Base-by-base conservation (phyloP, 2,797 vertebrate species). In the Pogoniulus pusillus region DNA sequence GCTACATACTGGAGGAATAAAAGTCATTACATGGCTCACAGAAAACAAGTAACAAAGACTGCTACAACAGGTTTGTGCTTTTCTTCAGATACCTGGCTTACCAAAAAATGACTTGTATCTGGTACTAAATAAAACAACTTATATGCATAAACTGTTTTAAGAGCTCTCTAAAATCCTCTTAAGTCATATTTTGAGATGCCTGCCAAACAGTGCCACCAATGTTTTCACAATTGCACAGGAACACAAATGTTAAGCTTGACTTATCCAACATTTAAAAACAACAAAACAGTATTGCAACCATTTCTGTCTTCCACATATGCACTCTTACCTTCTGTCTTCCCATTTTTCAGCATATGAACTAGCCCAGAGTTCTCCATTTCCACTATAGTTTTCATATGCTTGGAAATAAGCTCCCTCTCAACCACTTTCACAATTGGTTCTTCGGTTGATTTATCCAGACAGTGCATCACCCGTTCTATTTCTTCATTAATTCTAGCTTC, bases 281-380 rank as follows among this genome's bases (percentile, higher is more conserved):
- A 13, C 9, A 20, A 69, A 69, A 53, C 59, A 59, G 30, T 18
- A 82, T 26, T 2, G 2, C 55, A 75, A 77, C 30, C 45, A 90
- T 77, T 84, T 73, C 35, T 59, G 49, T 34, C 16, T 86, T 45
- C 57, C 66, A 16, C 8, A 27, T 3, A 17, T 37, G 18, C 9
- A 85, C 15, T 85, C 96, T 94, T 97, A 99, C 99, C 99, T 95
- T 99, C 99, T 43, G 98, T 99, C 96, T 99, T 99, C 91, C 99
- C 98, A 35, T 99, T 99, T 97, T 99, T 99, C 90, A 99, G 98
- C 99, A 99, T 99, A 96, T 99, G 99, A 82, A 99, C 99, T 73
- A 99, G 97, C 34, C 99, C 99, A 18, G 99, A 99, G 96, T 99
- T 99, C 95, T 99, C 99, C 99, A 99, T 99, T 97, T 99, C 99